Evolutionary conservation across 2,113 vertebrate species (phyloP).

Genomic region (Grus americana): DNA sequence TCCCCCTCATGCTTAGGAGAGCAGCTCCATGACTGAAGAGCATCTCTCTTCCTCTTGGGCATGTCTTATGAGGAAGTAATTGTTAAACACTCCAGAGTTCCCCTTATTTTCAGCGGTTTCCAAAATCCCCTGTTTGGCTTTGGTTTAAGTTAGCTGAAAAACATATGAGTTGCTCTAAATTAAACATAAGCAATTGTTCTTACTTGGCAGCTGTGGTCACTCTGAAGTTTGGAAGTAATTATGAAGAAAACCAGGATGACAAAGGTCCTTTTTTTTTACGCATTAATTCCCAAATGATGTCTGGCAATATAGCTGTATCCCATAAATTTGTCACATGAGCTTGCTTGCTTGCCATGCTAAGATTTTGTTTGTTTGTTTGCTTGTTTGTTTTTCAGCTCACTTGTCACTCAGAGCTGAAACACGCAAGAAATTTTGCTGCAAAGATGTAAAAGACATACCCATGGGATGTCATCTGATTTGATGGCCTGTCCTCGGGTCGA

Average conservation of each 20-base stretch:
- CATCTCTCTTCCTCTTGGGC: constrained; percentile 36
- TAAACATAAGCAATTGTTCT: not conserved
- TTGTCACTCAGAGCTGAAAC: not conserved
- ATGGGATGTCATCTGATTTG: not conserved
- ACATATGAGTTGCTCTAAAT: constrained; percentile 1
- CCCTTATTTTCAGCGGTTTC: not conserved
- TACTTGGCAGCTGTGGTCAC: constrained; percentile 7
- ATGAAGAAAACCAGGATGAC: not conserved
- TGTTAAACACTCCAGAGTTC: constrained; percentile 18
- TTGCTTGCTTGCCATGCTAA: not conserved
- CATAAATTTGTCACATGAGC: not conserved
- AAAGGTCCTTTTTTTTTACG: not conserved
- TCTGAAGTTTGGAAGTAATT: constrained; percentile 26
- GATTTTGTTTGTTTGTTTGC: not conserved
- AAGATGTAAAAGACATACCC: not conserved
- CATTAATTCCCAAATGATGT: not conserved
- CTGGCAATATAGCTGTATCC: not conserved
- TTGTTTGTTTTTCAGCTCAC: not conserved
- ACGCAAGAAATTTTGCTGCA: not conserved
- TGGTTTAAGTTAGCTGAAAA: constrained; percentile 16
- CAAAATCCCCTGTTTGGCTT: not conserved
- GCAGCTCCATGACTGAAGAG: constrained; percentile 47
- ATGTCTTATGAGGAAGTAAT: constrained; percentile 51
- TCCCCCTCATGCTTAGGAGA: constrained; percentile 30
- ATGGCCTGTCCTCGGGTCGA: not conserved